Evolutionary conservation across 2,797 vertebrate genomes (phyloP).

Genomic region (Crypturellus tataupa): DNA sequence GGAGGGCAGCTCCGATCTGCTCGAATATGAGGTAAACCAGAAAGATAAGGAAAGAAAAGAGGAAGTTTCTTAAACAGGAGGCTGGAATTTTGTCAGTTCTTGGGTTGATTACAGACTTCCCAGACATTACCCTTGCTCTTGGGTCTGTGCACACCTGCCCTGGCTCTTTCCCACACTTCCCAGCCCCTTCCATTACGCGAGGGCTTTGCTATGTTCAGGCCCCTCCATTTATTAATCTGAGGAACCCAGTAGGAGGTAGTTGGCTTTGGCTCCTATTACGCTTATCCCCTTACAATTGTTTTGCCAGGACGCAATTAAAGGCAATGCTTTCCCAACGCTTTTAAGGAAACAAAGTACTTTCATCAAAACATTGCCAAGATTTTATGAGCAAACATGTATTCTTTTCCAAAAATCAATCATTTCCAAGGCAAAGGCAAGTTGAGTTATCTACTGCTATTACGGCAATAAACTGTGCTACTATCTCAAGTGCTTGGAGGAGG

Average conservation of each 20-base stretch:
- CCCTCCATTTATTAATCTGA: background rate
- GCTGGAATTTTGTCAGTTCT: background rate
- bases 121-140: background rate
- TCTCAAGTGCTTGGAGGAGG: background rate
- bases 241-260: conserved; percentile 51
- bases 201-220: background rate
- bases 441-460: background rate
- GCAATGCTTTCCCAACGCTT: background rate
- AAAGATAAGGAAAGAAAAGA: background rate
- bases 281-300: conserved; percentile 54
- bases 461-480: conserved; percentile 13
- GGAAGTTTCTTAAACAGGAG: background rate
- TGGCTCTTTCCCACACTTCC: background rate
- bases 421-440: conserved; percentile 25
- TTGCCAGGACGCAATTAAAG: conserved; percentile 14
- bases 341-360: conserved; percentile 40
- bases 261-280: background rate
- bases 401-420: conserved; percentile 15
- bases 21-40: background rate
- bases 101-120: background rate
- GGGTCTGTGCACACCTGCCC: background rate
- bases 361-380: conserved; percentile 5
- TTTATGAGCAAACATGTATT: background rate
- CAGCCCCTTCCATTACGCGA: background rate
- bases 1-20: background rate